Base-by-base conservation (phyloP, 2,797 vertebrate genomes). In the Etheostoma nigrum region DNA sequence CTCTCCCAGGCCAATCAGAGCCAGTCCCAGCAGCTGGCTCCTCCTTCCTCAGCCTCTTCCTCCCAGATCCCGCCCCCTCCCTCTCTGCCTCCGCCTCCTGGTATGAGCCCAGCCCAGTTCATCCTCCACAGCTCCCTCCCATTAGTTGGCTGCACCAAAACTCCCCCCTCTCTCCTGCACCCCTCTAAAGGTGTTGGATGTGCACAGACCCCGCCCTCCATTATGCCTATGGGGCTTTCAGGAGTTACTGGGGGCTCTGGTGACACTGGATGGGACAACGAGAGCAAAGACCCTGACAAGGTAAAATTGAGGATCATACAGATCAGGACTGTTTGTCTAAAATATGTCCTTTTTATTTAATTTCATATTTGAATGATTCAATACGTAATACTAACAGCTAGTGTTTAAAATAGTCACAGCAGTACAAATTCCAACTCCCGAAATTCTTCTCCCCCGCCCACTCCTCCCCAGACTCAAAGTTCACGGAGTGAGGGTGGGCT, bases 1-100 rank as follows among this genome's bases (percentile, higher is more conserved):
- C 95, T 98, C 60, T 97, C 96, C 67, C 96, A 97, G 83, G 94
- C 95, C 69, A 98, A 97, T 90, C 94, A 96, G 87, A 95, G 58
- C 90, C 95, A 95, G 82, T 49, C 92, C 1, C 94, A 94, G 90
- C 90, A 93, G 52, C 92, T 89, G 5, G 86, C 85, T 47, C 85
- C 93, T 21, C 78, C 92, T 3, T 86, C 94, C 5, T 95, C 96
- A 0, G 90, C 95, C 5, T 89, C 95, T 8, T 89, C 95, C 36
- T 94, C 94, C 40, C 95, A 93, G 76, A 92, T 95, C 61, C 95
- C 95, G 2, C 93, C 94, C 7, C 95, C 95, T 75, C 90, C 94
- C 0, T 87, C 95, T 21, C 89, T 95, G 4, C 93, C 94, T 33
- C 94, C 94, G 0, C 92, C 95, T 61, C 58, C 95, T 27, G 89